Evolutionary conservation across 2,113 vertebrate species (phyloP).

Genomic region (Diadophis punctatus): DNA sequence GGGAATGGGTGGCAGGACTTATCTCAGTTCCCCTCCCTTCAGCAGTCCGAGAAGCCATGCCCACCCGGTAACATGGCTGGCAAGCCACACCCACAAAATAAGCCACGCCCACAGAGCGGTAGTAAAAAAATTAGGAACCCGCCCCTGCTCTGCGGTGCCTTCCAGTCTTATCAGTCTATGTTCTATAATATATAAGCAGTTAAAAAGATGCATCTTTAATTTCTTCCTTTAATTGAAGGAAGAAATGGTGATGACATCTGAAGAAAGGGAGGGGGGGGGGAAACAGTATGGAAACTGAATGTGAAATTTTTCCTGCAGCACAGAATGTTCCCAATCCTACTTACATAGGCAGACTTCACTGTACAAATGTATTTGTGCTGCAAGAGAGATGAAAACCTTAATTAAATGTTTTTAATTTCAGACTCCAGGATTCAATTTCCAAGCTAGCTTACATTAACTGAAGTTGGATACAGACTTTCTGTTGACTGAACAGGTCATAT

Average conservation of each 20-base stretch:
- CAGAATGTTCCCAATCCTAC: not conserved
- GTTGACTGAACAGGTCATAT: not conserved
- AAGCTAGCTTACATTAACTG: conserved; percentile 4
- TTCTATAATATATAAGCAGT: not conserved
- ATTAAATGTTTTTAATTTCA: not conserved
- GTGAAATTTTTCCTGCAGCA: not conserved
- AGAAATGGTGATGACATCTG: not conserved
- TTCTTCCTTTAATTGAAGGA: not conserved
- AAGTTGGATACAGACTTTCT: not conserved
- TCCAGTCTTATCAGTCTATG: not conserved
- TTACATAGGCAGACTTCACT: not conserved
- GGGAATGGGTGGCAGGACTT: too few species aligned
- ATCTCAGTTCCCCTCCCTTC: too few species aligned
- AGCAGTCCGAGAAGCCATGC: too few species aligned
- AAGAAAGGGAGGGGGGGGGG: not conserved
- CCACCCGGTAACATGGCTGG: too few species aligned
- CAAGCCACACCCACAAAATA: too few species aligned
- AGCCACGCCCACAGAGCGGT: too few species aligned
- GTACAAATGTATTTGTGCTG: not conserved
- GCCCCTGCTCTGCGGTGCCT: too few species aligned
- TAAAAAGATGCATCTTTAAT: not conserved
- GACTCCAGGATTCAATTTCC: not conserved
- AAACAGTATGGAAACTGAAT: not conserved
- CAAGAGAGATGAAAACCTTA: not conserved
- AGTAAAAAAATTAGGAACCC: too few species aligned